Conservation (phyloP, 2,113 vertebrate genomes). For the Trichechus manatus region DNA sequence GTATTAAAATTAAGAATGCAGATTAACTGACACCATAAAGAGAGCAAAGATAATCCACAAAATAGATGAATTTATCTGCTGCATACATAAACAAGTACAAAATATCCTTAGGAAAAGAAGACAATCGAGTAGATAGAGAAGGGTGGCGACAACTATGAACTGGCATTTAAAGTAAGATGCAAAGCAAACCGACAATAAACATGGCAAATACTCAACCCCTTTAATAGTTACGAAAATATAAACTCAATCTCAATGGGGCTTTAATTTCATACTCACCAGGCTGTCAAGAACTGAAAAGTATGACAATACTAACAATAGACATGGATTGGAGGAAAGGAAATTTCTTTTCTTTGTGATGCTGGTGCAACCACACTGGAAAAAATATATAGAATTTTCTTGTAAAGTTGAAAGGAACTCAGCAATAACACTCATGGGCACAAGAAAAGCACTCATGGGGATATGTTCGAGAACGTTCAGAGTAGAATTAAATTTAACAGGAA, state of each 20-base stretch:
- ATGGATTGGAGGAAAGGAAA: not conserved
- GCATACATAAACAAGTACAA: not conserved
- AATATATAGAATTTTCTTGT: not conserved
- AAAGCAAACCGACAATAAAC: not conserved
- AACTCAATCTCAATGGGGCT: not conserved
- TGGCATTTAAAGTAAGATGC: not conserved
- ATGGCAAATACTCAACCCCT: not conserved
- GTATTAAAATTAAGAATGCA: constrained; percentile 24
- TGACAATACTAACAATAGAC: not conserved
- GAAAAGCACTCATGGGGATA: not conserved
- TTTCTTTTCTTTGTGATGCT: not conserved
- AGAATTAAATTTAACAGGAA: not conserved
- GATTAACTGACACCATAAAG: not conserved
- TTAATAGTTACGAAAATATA: not conserved
- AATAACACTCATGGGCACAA: not conserved
- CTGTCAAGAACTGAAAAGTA: not conserved
- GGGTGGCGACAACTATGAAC: not conserved
- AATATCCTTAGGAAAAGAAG: not conserved
- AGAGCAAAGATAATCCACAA: not conserved
- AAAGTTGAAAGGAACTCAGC: not conserved
- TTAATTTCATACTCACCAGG: not conserved
- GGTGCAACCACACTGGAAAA: not conserved
- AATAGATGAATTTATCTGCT: not conserved
- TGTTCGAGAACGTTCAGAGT: not conserved
- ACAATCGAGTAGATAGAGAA: constrained; percentile 9